These are phyloP conservation scores for Odontomyia ornata DNA, from an alignment of 2,888 invertebrate species.

Conservation along the genomic window DNA sequence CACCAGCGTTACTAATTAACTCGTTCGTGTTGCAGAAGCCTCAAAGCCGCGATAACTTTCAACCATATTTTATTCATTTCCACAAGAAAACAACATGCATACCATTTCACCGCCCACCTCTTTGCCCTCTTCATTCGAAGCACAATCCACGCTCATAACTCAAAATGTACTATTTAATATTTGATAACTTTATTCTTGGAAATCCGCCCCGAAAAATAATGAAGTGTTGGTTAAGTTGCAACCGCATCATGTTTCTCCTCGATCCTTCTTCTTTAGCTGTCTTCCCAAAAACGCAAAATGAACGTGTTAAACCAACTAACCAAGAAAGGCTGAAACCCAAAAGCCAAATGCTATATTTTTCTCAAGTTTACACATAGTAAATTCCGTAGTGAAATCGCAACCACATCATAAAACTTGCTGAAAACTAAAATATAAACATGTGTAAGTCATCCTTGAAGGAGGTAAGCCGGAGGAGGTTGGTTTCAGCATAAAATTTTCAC, in stretches of 20 bases:
- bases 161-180: not conserved
- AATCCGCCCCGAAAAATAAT: not conserved
- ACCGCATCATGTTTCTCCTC: not conserved
- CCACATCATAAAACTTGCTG: conserved; percentile 10
- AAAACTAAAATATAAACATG: conserved; percentile 4
- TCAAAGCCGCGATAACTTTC: no score
- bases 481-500: not conserved
- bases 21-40: no score
- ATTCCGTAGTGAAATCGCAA: conserved; percentile 10
- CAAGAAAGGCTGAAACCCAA: not conserved
- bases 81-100: no score
- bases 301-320: not conserved
- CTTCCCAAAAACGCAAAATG: not conserved
- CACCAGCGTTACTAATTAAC: no score
- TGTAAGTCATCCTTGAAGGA: not conserved
- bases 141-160: not conserved
- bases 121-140: no score
- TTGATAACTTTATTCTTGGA: not conserved
- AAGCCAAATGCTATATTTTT: not conserved
- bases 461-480: not conserved
- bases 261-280: not conserved
- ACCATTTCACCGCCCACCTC: no score
- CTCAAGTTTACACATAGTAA: not conserved
- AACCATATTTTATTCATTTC: no score
- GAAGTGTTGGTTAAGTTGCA: not conserved